Evolutionary conservation across 1,140 invertebrate genomes (phyloP).

Genomic region (Euura lappo): DNA sequence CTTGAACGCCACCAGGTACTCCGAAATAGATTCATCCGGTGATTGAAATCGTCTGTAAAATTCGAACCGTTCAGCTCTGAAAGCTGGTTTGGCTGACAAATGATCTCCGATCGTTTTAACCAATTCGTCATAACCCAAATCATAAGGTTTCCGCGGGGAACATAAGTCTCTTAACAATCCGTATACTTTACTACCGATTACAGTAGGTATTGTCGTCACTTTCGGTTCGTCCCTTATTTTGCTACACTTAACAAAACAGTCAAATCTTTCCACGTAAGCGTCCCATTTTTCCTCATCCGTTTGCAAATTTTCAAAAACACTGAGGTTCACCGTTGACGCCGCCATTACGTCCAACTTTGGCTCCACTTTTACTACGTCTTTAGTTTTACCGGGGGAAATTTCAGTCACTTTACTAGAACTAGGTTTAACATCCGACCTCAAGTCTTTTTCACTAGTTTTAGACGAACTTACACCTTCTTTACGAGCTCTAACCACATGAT

Average conservation of each 20-base stretch:
- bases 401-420: not conserved
- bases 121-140: not conserved
- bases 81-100: not conserved
- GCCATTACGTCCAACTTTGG: not conserved
- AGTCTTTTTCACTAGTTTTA: too few species aligned
- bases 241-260: constrained; percentile 10
- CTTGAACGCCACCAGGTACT: too few species aligned
- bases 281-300: not conserved
- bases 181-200: not conserved
- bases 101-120: not conserved
- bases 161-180: not conserved
- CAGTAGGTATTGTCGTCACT: not conserved
- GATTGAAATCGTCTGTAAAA: not conserved
- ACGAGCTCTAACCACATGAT: too few species aligned
- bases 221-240: not conserved
- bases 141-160: not conserved
- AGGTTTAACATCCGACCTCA: too few species aligned
- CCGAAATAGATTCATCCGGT: too few species aligned
- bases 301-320: not conserved
- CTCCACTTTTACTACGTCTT: not conserved
- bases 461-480: too few species aligned
- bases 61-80: not conserved
- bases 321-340: not conserved
- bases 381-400: too few species aligned
- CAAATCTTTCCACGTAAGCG: constrained; percentile 11